These are phyloP conservation scores for Polydesmus complanatus DNA, from an alignment of 2,888 invertebrate species.

Conservation along the genomic window DNA sequence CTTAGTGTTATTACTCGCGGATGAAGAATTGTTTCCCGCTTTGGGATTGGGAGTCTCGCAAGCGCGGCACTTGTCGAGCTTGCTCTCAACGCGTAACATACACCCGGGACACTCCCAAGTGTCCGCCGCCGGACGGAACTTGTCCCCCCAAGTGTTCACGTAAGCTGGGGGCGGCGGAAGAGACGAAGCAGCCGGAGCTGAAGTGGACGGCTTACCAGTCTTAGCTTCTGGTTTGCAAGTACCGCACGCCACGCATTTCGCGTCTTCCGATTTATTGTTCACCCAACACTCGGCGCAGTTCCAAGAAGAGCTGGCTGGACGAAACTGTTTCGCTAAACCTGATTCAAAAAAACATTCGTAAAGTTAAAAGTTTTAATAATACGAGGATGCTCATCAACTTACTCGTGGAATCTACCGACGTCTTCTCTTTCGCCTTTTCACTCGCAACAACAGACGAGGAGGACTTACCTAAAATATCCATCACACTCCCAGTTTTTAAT, in stretches of 20 bases:
- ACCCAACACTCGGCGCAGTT: slow-evolving; percentile 29
- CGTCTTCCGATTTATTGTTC: slow-evolving; percentile 24
- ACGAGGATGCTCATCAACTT: not conserved
- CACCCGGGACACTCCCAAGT: slow-evolving; percentile 6
- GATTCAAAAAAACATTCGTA: not conserved
- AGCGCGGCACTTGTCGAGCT: not conserved
- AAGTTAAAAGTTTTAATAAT: not conserved
- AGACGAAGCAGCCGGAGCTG: not conserved
- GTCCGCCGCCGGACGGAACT: not conserved
- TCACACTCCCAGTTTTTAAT: slow-evolving; percentile 25
- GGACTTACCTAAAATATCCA: slow-evolving; percentile 25
- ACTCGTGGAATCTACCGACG: not conserved
- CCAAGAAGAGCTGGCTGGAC: slow-evolving; percentile 27
- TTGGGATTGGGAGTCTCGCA: not conserved
- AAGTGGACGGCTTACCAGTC: not conserved
- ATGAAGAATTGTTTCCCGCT: not conserved
- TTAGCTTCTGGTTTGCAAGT: slow-evolving; percentile 22
- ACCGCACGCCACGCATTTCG: slow-evolving; percentile 28
- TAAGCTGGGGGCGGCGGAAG: not conserved
- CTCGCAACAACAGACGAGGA: not conserved
- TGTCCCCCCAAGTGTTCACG: not conserved
- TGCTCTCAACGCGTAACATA: not conserved
- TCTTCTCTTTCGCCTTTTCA: no score
- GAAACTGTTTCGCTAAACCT: slow-evolving; percentile 21
- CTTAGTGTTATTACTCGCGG: not conserved